These are phyloP conservation scores for Lithophane ornitopus DNA, from an alignment of 2,888 invertebrate genomes.

Conservation along the genomic window DNA sequence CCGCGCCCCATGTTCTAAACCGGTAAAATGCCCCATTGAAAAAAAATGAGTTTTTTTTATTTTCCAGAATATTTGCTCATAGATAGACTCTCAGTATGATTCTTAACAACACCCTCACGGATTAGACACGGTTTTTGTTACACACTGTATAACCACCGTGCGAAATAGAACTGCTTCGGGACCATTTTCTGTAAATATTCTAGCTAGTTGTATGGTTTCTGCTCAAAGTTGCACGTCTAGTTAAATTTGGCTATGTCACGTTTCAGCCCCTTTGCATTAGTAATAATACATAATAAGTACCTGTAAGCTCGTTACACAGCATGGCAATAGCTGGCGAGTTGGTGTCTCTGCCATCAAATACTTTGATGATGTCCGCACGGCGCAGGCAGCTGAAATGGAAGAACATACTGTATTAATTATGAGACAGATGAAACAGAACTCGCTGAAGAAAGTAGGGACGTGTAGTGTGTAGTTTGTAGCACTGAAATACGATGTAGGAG, in stretches of 20 bases:
- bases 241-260: not conserved
- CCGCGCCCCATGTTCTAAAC: too few relatives aligned
- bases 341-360: constrained; percentile 95
- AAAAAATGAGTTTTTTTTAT: too few relatives aligned
- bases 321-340: constrained; percentile 94
- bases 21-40: too few relatives aligned
- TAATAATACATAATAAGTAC: constrained; percentile 67
- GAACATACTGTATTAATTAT: constrained; percentile 35
- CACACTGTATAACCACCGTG: too few relatives aligned
- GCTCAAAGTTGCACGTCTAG: not conserved
- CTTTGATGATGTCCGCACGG: constrained; percentile 95
- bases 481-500: not conserved
- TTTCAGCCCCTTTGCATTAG: not conserved
- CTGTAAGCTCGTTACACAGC: constrained; percentile 94
- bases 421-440: constrained; percentile 1
- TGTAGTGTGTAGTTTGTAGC: too few relatives aligned
- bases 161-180: not conserved
- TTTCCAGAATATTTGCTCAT: too few relatives aligned
- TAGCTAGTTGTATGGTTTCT: not conserved
- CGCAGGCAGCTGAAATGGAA: constrained; percentile 93
- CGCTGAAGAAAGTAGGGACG: not conserved
- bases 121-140: too few relatives aligned
- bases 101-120: too few relatives aligned
- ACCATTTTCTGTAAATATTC: too few relatives aligned
- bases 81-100: too few relatives aligned